Evolutionary conservation across 2,113 vertebrate genomes (phyloP), one percentile per base, ranked within the genome.

Genomic region (Xiphorhynchus elegans): DNA sequence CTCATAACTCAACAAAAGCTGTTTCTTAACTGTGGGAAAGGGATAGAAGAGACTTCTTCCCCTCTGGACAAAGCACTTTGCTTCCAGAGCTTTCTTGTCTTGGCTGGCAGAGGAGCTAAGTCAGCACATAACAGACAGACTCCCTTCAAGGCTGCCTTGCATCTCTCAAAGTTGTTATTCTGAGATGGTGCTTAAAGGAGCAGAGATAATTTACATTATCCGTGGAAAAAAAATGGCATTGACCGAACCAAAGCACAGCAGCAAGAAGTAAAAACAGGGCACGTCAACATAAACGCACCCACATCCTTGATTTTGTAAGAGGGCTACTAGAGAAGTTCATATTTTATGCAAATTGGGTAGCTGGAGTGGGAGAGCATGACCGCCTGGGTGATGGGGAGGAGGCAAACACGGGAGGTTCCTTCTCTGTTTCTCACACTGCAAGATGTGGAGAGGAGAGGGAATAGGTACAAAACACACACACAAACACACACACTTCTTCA

Each of bases 81-180:
- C 60, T 90, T 77, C 82, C 59, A 81, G 75, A 90, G 52, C 33
- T 84, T 84, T 94, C 79, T 67, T 89, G 55, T 52, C 82, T 80
- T 95, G 92, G 87, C 72, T 92, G 72, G 63, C 59, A 90, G 78
- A 86, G 29, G 26, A 96, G 72, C 78, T 90, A 93, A 90, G 26
- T 95, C 85, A 95, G 95, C 93, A 88, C 87, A 90, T 63, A 74
- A 83, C 80, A 68, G 24, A 87, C 2, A 88, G 40, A 46, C 50
- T 90, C 70, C 70, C 63, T 67, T 79, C 74, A 77, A 91, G 50
- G 10, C 70, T 78, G 84, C 53, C 59, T 69, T 87, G 60, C 24
- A 20, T 74, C 90, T 89, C 83, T 33, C 82, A 81, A 69, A 82
- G 69, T 29, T 81, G 31, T 63, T 66, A 47, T 80, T 67, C 55